phyloP scores from a whole-genome alignment of 2,797 vertebrate genomes.

The Apogon talboti region DNA sequence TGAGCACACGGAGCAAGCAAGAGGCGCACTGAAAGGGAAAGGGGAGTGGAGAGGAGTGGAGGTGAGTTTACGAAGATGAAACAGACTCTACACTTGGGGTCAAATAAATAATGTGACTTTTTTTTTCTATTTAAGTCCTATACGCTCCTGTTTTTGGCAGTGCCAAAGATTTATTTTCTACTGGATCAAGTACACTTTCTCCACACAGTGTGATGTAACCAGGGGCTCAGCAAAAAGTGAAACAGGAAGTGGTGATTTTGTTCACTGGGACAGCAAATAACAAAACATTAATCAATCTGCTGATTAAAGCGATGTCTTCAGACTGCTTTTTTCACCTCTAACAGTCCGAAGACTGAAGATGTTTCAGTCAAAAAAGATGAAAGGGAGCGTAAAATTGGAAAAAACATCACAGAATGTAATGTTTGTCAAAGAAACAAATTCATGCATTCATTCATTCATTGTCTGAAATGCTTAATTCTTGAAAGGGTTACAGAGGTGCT shows the following conservation, averaged over 20 bases:
- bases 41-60: slow-evolving; percentile 48
- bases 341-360: no score
- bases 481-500: no score
- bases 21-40: slow-evolving; percentile 58
- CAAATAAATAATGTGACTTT: slow-evolving; percentile 50
- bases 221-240: neutral
- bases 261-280: neutral
- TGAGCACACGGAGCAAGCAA: slow-evolving; percentile 59
- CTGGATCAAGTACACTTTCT: slow-evolving; percentile 13
- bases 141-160: neutral
- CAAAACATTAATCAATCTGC: no score
- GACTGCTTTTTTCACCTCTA: no score
- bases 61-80: slow-evolving; percentile 75
- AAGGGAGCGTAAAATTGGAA: no score
- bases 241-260: neutral
- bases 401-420: no score
- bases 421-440: no score
- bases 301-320: no score
- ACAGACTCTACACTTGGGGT: slow-evolving; percentile 69
- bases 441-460: no score
- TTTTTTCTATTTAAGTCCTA: slow-evolving; percentile 1
- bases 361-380: no score
- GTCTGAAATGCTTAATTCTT: no score
- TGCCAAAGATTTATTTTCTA: slow-evolving; percentile 25
- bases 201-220: slow-evolving; percentile 1